Conservation (phyloP, 2,888 invertebrate species). For the Leptarthrus brevirostris region DNA sequence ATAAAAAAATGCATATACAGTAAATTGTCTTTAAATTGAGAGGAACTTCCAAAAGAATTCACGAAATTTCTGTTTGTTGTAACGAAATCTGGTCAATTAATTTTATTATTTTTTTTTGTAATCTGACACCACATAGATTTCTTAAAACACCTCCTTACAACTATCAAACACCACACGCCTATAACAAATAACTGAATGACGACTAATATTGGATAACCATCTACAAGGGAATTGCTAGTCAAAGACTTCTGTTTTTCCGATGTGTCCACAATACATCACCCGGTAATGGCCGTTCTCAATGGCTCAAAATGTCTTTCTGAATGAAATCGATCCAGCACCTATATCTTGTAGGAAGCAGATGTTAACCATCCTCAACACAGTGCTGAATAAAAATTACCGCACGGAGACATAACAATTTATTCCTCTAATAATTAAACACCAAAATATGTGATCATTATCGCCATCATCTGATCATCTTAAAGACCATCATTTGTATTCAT, state of each 20-base stretch:
- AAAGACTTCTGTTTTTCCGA: neutral
- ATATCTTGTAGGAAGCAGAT: conserved; percentile 37
- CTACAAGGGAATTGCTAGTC: conserved; percentile 7
- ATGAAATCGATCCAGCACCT: conserved; percentile 39
- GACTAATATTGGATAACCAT: conserved; percentile 33
- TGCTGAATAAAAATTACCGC: conserved; percentile 24
- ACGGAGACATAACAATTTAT: conserved; percentile 42
- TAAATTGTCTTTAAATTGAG: too few species aligned
- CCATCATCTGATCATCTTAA: conserved; percentile 48
- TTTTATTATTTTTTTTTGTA: too few species aligned
- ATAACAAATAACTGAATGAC: neutral
- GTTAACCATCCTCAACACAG: conserved; percentile 7
- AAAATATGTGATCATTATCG: conserved; percentile 49
- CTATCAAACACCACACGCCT: too few species aligned
- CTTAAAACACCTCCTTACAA: too few species aligned
- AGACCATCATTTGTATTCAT: conserved; percentile 48
- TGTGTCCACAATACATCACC: conserved; percentile 18
- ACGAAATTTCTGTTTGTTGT: too few species aligned
- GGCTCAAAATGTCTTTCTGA: conserved; percentile 2
- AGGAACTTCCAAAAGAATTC: too few species aligned
- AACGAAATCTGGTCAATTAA: too few species aligned
- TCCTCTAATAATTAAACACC: conserved; percentile 47
- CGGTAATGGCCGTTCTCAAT: conserved; percentile 8
- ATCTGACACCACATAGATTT: too few species aligned
- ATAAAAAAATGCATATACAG: too few species aligned